phyloP scores from a whole-genome alignment of 2,888 invertebrate genomes.

The Sabatieria punctata region DNA sequence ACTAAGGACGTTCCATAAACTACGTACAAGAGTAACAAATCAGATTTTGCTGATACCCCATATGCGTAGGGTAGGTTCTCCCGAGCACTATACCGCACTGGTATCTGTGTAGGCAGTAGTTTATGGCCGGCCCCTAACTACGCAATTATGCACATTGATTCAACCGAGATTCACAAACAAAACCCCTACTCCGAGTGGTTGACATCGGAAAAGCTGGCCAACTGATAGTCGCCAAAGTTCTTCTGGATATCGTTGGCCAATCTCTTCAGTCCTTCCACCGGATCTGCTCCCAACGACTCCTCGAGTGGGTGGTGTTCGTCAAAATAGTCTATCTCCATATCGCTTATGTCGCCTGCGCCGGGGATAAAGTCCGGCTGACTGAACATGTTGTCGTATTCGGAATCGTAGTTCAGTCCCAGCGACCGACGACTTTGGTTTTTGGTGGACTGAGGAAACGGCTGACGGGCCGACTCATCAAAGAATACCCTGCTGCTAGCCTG shows the following conservation, averaged over 20 bases:
- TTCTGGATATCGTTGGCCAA: constrained; percentile 8
- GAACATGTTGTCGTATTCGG: constrained; percentile 48
- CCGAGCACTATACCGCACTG: no score
- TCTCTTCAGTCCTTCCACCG: not conserved
- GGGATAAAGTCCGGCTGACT: not conserved
- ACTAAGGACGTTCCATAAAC: no score
- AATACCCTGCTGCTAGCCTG: constrained; percentile 65
- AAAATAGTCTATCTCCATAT: constrained; percentile 33
- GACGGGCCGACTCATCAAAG: constrained; percentile 45
- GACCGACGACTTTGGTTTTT: not conserved
- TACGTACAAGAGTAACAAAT: no score
- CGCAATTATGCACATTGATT: no score
- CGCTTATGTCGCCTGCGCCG: constrained; percentile 25
- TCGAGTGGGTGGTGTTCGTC: constrained; percentile 13
- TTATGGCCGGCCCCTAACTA: no score
- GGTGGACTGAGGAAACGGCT: not conserved
- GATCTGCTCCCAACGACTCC: not conserved
- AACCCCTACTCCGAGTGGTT: no score
- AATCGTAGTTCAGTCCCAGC: constrained; percentile 44
- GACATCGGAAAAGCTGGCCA: not conserved
- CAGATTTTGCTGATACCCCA: no score
- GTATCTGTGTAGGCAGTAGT: no score
- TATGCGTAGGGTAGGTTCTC: no score
- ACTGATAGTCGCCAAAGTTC: constrained; percentile 5
- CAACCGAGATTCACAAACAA: no score